Percentiles rank a stretch among this genome's conserved stretches.
Conservation (phyloP, 1,140 invertebrate species). For the Melitaea cinxia region DNA sequence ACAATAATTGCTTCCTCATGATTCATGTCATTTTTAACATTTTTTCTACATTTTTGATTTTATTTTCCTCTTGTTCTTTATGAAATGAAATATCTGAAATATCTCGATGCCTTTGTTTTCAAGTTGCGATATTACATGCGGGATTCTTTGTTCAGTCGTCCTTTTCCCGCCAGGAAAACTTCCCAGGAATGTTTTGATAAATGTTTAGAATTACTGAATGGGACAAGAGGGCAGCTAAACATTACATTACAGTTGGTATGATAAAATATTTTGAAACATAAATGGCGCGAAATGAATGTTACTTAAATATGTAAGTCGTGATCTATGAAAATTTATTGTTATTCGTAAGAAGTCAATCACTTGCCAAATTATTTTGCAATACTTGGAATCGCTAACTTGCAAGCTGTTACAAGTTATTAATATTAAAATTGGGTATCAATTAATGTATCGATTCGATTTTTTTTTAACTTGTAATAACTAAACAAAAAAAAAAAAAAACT, state of each 20-base stretch:
- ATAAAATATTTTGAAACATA: background rate
- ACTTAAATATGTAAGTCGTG: slow-evolving; percentile 6
- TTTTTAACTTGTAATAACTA: too few species aligned
- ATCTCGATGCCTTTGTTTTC: background rate
- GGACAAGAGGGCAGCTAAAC: slow-evolving; percentile 11
- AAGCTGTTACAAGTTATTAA: background rate
- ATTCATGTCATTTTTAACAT: background rate
- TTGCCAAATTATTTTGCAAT: slow-evolving; percentile 9
- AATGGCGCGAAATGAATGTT: background rate
- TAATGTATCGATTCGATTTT: too few species aligned
- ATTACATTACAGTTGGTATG: background rate
- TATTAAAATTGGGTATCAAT: background rate
- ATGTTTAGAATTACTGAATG: slow-evolving; percentile 24
- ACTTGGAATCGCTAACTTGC: background rate
- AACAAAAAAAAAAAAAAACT: too few species aligned
- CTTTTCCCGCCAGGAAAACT: slow-evolving; percentile 13
- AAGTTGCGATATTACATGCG: slow-evolving; percentile 1
- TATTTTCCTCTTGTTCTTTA: background rate
- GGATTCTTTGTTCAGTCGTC: slow-evolving; percentile 9
- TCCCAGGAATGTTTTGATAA: slow-evolving; percentile 20
- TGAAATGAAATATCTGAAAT: background rate
- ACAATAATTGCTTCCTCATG: too few species aligned
- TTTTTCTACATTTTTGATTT: background rate
- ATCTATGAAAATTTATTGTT: slow-evolving; percentile 10
- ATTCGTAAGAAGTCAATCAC: background rate